Conservation (phyloP, 2,113 vertebrate species). For the Haliaeetus leucogaster region DNA sequence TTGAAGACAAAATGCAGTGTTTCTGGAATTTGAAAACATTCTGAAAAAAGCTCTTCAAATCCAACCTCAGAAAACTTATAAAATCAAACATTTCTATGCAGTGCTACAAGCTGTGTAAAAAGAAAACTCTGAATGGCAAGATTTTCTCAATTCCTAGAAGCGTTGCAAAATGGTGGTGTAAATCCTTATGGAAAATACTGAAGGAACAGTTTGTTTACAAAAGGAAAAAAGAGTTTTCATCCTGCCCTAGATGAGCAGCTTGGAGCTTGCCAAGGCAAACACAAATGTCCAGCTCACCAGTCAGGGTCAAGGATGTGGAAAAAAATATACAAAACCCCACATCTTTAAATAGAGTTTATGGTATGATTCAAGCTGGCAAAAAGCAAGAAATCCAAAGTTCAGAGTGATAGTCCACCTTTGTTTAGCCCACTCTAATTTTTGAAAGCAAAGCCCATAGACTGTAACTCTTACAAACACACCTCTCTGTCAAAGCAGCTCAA, state of each 20-base stretch:
- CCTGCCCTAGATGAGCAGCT: constrained; percentile 35
- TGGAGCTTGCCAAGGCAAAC: constrained; percentile 58
- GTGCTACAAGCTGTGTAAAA: not conserved
- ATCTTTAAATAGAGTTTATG: constrained; percentile 60
- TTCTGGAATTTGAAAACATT: not conserved
- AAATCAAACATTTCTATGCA: not conserved
- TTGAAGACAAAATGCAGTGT: not conserved
- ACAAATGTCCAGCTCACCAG: constrained; percentile 39
- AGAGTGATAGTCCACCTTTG: not conserved
- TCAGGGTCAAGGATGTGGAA: constrained; percentile 55
- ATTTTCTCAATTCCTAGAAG: constrained; percentile 40
- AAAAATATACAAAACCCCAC: constrained; percentile 9
- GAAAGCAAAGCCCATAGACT: not conserved
- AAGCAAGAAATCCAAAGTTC: not conserved
- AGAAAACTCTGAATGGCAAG: not conserved
- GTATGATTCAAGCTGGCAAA: not conserved
- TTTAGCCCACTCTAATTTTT: not conserved
- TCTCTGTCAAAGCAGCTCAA: not conserved
- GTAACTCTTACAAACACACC: not conserved
- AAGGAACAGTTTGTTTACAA: constrained; percentile 51
- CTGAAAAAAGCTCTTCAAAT: not conserved
- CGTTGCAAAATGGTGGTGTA: constrained; percentile 52
- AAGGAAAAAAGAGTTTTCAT: constrained; percentile 44
- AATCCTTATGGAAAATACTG: constrained; percentile 19
- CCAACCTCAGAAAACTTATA: not conserved